Evolutionary conservation across 2,797 vertebrate genomes (phyloP), one percentile per base, ranked within the genome.

Genomic region (Pterois miles): DNA sequence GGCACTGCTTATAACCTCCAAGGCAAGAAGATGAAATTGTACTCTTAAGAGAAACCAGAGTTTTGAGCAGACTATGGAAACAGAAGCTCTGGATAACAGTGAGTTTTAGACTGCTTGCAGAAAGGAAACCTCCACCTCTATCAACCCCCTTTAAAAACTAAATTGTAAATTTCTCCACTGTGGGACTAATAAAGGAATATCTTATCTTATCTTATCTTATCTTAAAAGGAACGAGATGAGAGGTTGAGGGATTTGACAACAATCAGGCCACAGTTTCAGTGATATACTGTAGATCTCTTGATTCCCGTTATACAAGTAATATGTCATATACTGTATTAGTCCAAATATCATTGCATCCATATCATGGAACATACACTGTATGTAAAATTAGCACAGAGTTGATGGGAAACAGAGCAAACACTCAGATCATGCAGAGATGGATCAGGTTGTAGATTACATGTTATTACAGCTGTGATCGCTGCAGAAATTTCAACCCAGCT

Each of bases 371-470:
- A 34, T 52, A 34, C 5, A 13, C 29, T 11, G 1, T 40, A 64
- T 82, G 52, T 60, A 25, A 69, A 84, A 65, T 31, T 16, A 53
- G 81, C 25, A 50, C 38, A 33, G 34, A 75, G 54, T 63, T 23
- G 14, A 36, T 62, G 22, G 12, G n/a, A 58, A 31, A 43, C 70
- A 43, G 43, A 48, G 76, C 33, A 74, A 58, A 72, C 76, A 53
- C 38, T 68, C 25, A 50, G 25, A 75, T 63, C 66, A 72, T 2
- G 22, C 81, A 76, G 74, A 52, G 48, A 73, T 22, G 46, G 79
- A 83, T 83, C 71, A 76, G 58, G 62, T 14, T 65, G 57, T 72
- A 81, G 72, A 84, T 85, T 79, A 65, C 40, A 65, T 59, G 75
- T 80, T 85, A 77, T 84, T 74, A 76, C 70, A 63, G 64, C 53